phyloP scores from a whole-genome alignment of 2,113 vertebrate genomes.

The Tupaia tana region DNA sequence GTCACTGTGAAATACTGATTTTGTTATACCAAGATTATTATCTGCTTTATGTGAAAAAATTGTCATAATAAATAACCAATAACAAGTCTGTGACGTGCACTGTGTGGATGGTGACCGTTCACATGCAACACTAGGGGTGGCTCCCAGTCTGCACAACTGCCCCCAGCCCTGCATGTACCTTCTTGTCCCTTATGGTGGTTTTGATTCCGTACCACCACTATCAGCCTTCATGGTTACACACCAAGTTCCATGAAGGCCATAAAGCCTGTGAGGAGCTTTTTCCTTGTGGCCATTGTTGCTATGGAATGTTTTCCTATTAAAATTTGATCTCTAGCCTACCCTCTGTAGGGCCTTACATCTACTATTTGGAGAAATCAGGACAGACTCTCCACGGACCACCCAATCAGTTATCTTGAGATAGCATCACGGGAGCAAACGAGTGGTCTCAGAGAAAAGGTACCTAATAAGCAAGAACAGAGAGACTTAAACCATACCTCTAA shows the following conservation, averaged over 20 bases:
- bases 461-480: no score
- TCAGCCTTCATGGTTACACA: no score
- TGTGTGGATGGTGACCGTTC: neutral
- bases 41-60: neutral
- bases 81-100: neutral
- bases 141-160: fast-evolving
- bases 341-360: neutral
- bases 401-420: neutral
- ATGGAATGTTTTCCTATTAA: neutral
- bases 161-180: fast-evolving
- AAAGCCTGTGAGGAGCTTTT: fast-evolving
- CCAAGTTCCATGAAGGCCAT: neutral
- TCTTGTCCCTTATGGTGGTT: fast-evolving
- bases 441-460: no score
- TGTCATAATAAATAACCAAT: neutral
- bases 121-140: fast-evolving
- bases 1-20: neutral
- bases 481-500: no score
- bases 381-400: neutral
- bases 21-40: neutral
- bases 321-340: neutral
- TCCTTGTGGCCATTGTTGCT: neutral
- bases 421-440: neutral
- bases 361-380: neutral
- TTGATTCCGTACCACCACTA: neutral